phyloP scores from a whole-genome alignment of 2,113 vertebrate genomes.

The Rhombomys opimus region DNA sequence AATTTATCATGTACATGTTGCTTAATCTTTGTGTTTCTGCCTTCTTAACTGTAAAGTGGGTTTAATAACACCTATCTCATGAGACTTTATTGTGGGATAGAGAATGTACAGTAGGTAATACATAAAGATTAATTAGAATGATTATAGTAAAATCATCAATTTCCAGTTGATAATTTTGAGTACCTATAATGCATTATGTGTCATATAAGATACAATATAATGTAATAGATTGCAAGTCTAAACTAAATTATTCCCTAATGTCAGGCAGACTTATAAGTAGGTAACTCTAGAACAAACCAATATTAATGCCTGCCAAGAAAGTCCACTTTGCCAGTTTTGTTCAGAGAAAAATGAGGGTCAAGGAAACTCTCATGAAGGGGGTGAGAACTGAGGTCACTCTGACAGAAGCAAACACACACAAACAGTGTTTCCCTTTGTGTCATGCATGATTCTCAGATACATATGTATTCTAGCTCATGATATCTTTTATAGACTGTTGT shows the following conservation, averaged over 20 bases:
- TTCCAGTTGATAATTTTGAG: neutral
- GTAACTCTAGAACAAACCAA: neutral
- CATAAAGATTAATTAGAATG: neutral
- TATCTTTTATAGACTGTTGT: neutral
- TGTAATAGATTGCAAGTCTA: neutral
- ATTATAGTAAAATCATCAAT: neutral
- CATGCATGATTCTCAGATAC: neutral
- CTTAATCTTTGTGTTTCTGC: neutral
- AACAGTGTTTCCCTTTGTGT: neutral
- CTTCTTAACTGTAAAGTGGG: neutral
- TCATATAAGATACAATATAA: neutral
- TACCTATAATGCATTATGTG: neutral
- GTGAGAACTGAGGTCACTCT: neutral
- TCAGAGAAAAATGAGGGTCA: neutral
- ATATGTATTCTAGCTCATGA: neutral
- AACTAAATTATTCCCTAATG: neutral
- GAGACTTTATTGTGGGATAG: neutral
- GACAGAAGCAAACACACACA: neutral
- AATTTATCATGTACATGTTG: neutral
- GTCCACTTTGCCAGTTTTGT: neutral
- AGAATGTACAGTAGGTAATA: neutral
- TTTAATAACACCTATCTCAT: neutral
- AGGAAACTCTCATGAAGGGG: neutral
- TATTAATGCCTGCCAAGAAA: neutral
- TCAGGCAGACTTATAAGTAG: neutral